Percentiles rank a stretch among this genome's conserved stretches.
Conservation (phyloP, 2,113 vertebrate species). For the Melanostigma gelatinosum region DNA sequence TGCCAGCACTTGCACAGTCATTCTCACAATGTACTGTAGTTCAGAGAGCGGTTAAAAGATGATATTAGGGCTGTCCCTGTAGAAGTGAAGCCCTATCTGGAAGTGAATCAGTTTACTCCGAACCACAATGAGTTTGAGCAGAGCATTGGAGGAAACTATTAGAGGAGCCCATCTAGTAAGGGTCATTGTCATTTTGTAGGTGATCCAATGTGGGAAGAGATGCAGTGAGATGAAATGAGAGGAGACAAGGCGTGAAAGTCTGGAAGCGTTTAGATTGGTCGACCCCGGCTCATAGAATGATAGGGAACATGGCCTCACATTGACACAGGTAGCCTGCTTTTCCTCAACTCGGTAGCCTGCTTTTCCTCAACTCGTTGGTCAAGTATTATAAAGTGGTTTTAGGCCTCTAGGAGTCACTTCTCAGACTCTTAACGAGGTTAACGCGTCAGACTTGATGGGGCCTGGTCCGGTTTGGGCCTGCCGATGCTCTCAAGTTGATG, state of each 20-base stretch:
- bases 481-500: slow-evolving; percentile 49
- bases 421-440: slow-evolving; percentile 21
- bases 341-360: slow-evolving; percentile 56
- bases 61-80: not conserved
- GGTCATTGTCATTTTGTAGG: slow-evolving; percentile 15
- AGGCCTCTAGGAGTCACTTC: slow-evolving; percentile 46
- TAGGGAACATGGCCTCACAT: slow-evolving; percentile 44
- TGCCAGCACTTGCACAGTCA: not conserved
- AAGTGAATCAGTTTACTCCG: not conserved
- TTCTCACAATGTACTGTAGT: not conserved
- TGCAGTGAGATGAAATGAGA: slow-evolving; percentile 56
- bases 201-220: slow-evolving; percentile 40
- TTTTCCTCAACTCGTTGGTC: slow-evolving; percentile 52
- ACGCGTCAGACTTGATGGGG: slow-evolving; percentile 36
- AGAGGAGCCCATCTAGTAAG: not conserved
- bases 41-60: slow-evolving; percentile 7
- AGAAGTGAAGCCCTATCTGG: not conserved
- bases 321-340: slow-evolving; percentile 64
- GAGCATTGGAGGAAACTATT: slow-evolving; percentile 1
- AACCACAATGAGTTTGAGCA: not conserved
- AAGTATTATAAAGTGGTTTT: slow-evolving; percentile 34
- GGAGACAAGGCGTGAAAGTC: slow-evolving; percentile 59
- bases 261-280: slow-evolving; percentile 69
- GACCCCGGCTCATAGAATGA: slow-evolving; percentile 34
- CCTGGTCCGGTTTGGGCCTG: slow-evolving; percentile 49